Percentiles rank a stretch among this genome's conserved stretches.
These are phyloP conservation scores for Corapipo altera DNA, from an alignment of 2,113 vertebrate genomes.

Conservation along the genomic window DNA sequence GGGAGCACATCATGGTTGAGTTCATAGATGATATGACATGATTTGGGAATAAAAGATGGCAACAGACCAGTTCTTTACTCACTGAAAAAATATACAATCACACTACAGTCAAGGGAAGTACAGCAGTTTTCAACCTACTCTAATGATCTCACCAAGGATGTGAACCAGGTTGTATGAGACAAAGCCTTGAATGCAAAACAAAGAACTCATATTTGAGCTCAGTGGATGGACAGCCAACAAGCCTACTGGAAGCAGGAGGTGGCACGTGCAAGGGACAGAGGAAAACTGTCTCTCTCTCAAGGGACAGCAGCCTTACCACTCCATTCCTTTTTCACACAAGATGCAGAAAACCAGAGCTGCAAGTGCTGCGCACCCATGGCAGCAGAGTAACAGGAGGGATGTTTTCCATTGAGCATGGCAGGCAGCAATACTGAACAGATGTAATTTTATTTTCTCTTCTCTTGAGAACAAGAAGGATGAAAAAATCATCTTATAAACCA, in stretches of 20 bases:
- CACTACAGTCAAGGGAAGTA: background rate
- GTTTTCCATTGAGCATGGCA: background rate
- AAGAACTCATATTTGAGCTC: background rate
- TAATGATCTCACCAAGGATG: background rate
- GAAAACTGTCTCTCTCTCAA: background rate
- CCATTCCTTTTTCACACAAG: background rate
- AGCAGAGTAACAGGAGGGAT: background rate
- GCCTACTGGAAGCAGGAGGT: background rate
- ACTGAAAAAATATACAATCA: background rate
- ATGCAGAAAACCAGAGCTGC: background rate
- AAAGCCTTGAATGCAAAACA: background rate
- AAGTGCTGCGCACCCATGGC: background rate
- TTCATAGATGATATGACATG: fast-evolving
- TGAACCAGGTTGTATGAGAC: background rate
- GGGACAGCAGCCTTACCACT: background rate
- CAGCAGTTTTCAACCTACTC: background rate
- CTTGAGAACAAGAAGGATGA: background rate
- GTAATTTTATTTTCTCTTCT: background rate
- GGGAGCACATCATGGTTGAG: background rate
- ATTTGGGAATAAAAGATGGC: background rate
- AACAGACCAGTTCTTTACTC: background rate
- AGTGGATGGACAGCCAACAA: background rate
- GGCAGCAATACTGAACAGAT: background rate
- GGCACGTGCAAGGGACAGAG: background rate
- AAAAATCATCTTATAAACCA: background rate